A percentile compares a stretch with the other conserved stretches of the same genome.
These are phyloP conservation scores for Lycaena phlaeas DNA, from an alignment of 2,888 invertebrate genomes.

Conservation along the genomic window DNA sequence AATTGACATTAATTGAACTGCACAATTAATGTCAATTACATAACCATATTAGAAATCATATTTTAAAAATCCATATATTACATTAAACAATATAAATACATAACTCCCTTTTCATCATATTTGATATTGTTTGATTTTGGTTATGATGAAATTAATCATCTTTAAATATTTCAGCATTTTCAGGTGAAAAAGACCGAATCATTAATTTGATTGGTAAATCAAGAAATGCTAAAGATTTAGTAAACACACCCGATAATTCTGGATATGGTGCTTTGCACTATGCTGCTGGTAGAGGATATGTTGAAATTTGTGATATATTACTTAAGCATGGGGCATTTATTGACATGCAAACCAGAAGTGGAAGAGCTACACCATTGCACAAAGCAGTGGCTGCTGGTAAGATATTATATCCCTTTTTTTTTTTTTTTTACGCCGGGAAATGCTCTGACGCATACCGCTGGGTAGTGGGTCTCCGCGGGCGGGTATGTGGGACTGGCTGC, in stretches of 20 bases:
- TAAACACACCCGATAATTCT: conserved; percentile 78
- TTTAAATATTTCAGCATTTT: conserved; percentile 81
- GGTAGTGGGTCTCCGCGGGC: too few relatives aligned
- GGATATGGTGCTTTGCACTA: conserved; percentile 94
- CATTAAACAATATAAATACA: too few relatives aligned
- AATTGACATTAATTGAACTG: too few relatives aligned
- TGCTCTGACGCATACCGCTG: too few relatives aligned
- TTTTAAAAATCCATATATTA: too few relatives aligned
- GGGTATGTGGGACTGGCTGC: too few relatives aligned
- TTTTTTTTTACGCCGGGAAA: too few relatives aligned
- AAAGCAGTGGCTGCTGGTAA: conserved; percentile 83
- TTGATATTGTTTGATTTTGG: too few relatives aligned
- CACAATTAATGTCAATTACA: too few relatives aligned
- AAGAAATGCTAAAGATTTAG: conserved; percentile 59
- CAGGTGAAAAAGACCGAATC: conserved; percentile 80
- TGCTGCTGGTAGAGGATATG: conserved; percentile 86
- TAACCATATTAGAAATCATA: too few relatives aligned
- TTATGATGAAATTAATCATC: too few relatives aligned
- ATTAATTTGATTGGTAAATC: conserved; percentile 63
- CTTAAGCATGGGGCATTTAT: conserved; percentile 80
- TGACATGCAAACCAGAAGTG: conserved; percentile 82
- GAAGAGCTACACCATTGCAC: conserved; percentile 85
- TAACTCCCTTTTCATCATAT: neutral
- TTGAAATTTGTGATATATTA: conserved; percentile 78
- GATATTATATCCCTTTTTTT: conserved; percentile 7